A percentile compares a stretch with the other conserved stretches of the same genome.
phyloP scores from a whole-genome alignment of 2,888 invertebrate species.

The Hirtodrosophila confusa region DNA sequence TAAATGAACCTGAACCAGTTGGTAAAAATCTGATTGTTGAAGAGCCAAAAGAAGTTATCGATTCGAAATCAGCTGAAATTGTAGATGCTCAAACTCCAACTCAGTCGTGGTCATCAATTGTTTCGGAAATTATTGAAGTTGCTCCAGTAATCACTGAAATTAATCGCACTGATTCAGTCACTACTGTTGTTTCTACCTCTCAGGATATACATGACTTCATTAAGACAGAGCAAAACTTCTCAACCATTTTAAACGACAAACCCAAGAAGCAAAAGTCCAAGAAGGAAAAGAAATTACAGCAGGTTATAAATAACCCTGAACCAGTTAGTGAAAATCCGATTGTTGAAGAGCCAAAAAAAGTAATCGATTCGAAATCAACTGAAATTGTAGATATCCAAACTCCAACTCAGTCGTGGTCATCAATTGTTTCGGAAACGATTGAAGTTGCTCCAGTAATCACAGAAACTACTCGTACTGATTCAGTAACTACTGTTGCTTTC shows the following conservation, averaged over 20 bases:
- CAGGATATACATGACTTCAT: not conserved
- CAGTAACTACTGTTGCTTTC: not conserved
- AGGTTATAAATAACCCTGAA: not conserved
- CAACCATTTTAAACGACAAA: constrained; percentile 11
- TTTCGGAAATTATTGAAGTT: constrained; percentile 21
- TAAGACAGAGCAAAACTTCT: constrained; percentile 2
- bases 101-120: constrained; percentile 42
- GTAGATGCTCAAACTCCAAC: not conserved
- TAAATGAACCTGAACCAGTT: not conserved
- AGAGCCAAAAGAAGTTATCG: constrained; percentile 7
- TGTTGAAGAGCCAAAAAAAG: not conserved
- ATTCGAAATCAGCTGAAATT: constrained; percentile 6
- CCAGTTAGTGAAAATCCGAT: constrained; percentile 1
- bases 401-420: constrained; percentile 43
- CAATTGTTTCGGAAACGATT: constrained; percentile 45
- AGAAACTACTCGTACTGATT: constrained; percentile 3
- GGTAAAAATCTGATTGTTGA: constrained; percentile 2
- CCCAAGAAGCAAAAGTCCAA: constrained; percentile 28
- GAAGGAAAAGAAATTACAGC: constrained; percentile 27
- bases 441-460: constrained; percentile 16
- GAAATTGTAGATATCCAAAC: not conserved
- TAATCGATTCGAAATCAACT: constrained; percentile 2
- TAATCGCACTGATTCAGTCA: not conserved
- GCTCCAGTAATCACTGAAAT: constrained; percentile 10
- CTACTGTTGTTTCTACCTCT: not conserved